These are phyloP conservation scores for Mastacembelus armatus DNA, from an alignment of 2,797 vertebrate species.

Conservation along the genomic window DNA sequence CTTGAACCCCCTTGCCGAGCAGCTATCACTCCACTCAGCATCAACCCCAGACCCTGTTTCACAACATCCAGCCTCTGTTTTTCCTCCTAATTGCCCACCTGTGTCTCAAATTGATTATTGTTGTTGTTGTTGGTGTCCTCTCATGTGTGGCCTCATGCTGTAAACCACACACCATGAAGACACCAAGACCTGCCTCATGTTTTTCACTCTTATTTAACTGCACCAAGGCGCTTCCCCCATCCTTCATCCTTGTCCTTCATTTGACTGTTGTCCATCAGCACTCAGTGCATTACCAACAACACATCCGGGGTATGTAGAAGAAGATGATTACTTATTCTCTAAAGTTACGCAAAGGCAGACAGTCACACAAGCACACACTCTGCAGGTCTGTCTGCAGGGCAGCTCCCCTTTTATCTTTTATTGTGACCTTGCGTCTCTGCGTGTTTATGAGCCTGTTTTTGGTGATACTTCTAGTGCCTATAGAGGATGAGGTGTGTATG, in stretches of 20 bases:
- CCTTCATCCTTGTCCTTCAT: neutral
- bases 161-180: conserved; percentile 76
- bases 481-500: conserved; percentile 51
- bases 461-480: conserved; percentile 33
- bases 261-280: conserved; percentile 16
- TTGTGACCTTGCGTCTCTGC: conserved; percentile 28
- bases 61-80: conserved; percentile 51
- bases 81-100: conserved; percentile 59
- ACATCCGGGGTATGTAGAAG: neutral
- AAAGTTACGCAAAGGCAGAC: conserved; percentile 14
- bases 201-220: conserved; percentile 23
- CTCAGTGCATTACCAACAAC: conserved; percentile 1
- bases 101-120: conserved; percentile 60
- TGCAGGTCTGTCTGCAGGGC: conserved; percentile 38
- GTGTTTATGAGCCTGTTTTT: conserved; percentile 50
- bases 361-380: conserved; percentile 10
- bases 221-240: conserved; percentile 8
- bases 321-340: neutral
- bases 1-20: conserved; percentile 1
- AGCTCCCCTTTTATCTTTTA: conserved; percentile 55
- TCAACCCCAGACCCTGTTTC: conserved; percentile 36
- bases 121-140: conserved; percentile 39
- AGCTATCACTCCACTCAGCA: conserved; percentile 21
- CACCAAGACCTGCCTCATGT: neutral
- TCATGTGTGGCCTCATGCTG: conserved; percentile 72